These are phyloP conservation scores for Heliornis fulica DNA, from an alignment of 2,113 vertebrate genomes.

Conservation along the genomic window DNA sequence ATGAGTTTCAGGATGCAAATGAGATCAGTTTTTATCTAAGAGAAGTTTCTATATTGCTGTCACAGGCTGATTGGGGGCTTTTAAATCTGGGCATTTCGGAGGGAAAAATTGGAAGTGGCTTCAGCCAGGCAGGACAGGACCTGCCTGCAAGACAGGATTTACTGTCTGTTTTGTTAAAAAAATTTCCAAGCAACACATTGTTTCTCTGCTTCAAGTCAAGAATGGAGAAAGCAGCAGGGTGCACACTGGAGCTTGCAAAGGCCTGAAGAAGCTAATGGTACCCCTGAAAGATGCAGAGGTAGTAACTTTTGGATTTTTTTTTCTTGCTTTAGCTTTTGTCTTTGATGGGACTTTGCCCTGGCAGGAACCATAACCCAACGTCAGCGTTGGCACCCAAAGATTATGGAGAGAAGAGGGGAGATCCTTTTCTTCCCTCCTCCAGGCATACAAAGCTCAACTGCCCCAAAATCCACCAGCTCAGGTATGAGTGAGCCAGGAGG, in stretches of 20 bases:
- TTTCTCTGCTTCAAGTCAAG: background rate
- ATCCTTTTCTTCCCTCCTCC: background rate
- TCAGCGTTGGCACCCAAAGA: background rate
- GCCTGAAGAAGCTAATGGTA: background rate
- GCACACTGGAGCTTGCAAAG: background rate
- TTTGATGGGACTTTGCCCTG: background rate
- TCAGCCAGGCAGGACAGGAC: background rate
- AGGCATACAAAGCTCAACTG: background rate
- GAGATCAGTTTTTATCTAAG: background rate
- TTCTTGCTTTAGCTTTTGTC: background rate
- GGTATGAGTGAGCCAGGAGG: background rate
- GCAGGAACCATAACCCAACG: background rate
- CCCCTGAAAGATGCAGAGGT: background rate
- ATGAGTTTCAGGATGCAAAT: background rate
- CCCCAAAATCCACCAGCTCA: background rate
- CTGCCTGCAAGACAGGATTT: background rate
- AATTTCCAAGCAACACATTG: background rate
- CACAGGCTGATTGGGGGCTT: background rate
- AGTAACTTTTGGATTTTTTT: background rate
- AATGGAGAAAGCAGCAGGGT: rapidly evolving
- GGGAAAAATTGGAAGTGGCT: background rate
- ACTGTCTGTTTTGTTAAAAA: background rate
- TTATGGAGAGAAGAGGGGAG: background rate
- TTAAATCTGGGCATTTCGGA: background rate
- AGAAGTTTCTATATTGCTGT: background rate